These are phyloP conservation scores for Noctua comes DNA, from an alignment of 2,888 invertebrate species.

Conservation along the genomic window DNA sequence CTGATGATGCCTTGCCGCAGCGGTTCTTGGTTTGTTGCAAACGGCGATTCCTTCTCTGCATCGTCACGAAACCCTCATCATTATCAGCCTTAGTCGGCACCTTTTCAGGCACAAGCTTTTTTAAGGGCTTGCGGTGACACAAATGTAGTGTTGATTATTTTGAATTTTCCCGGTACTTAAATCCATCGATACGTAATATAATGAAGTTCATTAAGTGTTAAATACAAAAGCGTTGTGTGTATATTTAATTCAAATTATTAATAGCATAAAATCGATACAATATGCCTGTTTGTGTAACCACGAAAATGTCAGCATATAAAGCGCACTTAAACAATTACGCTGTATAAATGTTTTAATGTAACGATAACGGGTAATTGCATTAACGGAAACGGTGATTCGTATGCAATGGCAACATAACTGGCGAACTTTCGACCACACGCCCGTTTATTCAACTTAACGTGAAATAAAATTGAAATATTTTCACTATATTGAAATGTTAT, in stretches of 20 bases:
- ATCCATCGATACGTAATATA: not conserved
- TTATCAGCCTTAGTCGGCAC: too few relatives aligned
- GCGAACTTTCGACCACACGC: constrained; percentile 70
- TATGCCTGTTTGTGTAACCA: constrained; percentile 9
- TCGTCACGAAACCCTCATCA: too few relatives aligned
- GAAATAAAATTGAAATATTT: constrained; percentile 70
- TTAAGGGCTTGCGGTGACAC: too few relatives aligned
- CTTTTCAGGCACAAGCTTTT: too few relatives aligned
- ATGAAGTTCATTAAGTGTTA: not conserved
- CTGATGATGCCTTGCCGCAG: too few relatives aligned
- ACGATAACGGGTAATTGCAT: constrained; percentile 65
- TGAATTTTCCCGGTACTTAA: not conserved
- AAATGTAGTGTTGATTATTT: not conserved
- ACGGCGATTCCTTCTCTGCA: too few relatives aligned
- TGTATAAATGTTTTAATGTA: constrained; percentile 58
- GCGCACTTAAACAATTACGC: constrained; percentile 58
- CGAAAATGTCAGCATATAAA: constrained; percentile 36
- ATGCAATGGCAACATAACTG: constrained; percentile 69
- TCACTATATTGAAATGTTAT: constrained; percentile 64
- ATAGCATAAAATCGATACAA: constrained; percentile 1
- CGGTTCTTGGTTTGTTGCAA: too few relatives aligned
- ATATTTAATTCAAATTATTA: not conserved
- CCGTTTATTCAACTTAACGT: constrained; percentile 72
- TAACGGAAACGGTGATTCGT: constrained; percentile 71
- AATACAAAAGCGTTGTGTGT: not conserved